Base-by-base conservation (phyloP, 2,888 invertebrate genomes). In the Andricus quercusramuli region DNA sequence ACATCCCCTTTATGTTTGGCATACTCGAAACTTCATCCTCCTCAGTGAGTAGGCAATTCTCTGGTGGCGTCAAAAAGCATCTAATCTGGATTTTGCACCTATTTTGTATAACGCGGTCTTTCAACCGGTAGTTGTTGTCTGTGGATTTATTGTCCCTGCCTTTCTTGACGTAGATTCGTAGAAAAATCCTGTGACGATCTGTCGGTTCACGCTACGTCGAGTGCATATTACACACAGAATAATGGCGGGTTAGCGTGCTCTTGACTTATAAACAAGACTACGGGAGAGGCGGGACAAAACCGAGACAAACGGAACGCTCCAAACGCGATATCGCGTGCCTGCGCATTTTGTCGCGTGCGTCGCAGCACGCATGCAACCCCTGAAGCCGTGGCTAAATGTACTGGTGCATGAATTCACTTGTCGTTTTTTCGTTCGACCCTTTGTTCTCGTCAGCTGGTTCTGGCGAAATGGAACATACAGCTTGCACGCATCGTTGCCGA, bases 341-440 rank as follows among this genome's bases (percentile, higher is more conserved):
- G 70, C 32, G 70, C 51, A 51, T 74, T 74, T 56, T 74, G 70
- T 74, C 70, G 70, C 70, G 70, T 74, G 70, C 70, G 51, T 74
- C 41, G 17, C 25, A 68, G 25, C 68, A 68, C 68, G 68, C 68
- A 68, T 25, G 8, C 47, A 47, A 68, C 56, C 32, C 32, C 70
- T 32, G 20, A 22, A 25, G 51, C 56, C 29, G 32, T 56, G 51
- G 70, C 29, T 56, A 51, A 56, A 74, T 51, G 20, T 32, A 74
- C 32, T 74, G 70, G 70, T 17, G 20, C 11, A 20, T 74, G 51
- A 74, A 74, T 74, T 62, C 62, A 62, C 62, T 62, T 74, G 51
- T 74, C 70, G 47, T 47, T 74, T 74, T 74, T 74, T 20, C 32
- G 29, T 51, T 25, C 70, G 70, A 74, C 70, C 70, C 70, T 74